Conservation (phyloP, 2,797 vertebrate species). For the Etheostoma perlongum region DNA sequence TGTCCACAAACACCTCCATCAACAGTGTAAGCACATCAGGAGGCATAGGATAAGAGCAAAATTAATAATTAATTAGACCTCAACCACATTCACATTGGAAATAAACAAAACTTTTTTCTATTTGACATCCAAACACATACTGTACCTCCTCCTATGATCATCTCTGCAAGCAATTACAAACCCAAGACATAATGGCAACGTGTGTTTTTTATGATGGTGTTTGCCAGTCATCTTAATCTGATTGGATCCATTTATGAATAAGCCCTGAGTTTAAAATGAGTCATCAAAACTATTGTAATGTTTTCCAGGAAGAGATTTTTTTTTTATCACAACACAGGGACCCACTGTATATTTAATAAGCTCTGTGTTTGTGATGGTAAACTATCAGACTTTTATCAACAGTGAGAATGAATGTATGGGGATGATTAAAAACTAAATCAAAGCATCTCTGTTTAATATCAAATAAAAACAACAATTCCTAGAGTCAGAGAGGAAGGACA, state of each 20-base stretch:
- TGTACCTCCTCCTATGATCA: background rate
- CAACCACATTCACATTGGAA: background rate
- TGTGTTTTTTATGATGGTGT: background rate
- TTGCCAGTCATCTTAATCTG: background rate
- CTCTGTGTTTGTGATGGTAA: background rate
- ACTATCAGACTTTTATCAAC: background rate
- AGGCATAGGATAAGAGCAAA: background rate
- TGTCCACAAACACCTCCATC: background rate
- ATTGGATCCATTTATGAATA: background rate
- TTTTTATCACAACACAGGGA: too few species aligned
- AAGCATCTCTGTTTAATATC: conserved; percentile 1
- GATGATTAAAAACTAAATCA: conserved; percentile 5
- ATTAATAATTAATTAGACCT: background rate
- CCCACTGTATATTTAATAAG: background rate
- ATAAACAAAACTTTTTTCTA: background rate
- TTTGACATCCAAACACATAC: background rate
- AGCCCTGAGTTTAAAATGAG: background rate
- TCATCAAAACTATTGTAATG: background rate
- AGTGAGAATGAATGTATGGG: background rate
- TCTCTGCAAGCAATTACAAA: background rate
- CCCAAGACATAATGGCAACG: background rate
- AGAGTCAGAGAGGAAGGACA: conserved; percentile 10
- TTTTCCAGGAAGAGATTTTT: background rate
- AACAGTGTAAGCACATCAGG: background rate
- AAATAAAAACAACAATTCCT: conserved; percentile 6